Conservation (phyloP, 2,797 vertebrate species). For the Catamblyrhynchus diadema region DNA sequence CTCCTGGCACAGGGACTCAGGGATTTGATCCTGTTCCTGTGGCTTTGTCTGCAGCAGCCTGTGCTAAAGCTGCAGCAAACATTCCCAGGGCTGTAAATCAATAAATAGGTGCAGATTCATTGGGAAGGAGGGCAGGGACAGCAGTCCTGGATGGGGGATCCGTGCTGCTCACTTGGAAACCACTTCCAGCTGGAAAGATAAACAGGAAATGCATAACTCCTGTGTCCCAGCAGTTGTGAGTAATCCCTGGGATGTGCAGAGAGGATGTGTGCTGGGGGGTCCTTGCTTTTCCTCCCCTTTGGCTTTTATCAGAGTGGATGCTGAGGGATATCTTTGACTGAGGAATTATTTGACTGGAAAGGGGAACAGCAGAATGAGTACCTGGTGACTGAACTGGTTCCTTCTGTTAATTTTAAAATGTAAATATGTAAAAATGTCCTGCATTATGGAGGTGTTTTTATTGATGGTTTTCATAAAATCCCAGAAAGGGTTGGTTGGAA, state of each 20-base stretch:
- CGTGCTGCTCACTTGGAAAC: not conserved
- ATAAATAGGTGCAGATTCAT: not conserved
- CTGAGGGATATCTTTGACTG: accelerated
- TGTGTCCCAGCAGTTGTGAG: not conserved
- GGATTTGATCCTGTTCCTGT: not conserved
- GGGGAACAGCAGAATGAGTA: not conserved
- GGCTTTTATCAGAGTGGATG: not conserved
- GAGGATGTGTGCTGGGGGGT: not conserved
- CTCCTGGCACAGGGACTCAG: not conserved
- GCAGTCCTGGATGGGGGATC: not conserved
- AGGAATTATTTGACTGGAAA: not conserved
- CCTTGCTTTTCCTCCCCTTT: not conserved
- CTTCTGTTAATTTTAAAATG: not conserved
- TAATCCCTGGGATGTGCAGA: not conserved
- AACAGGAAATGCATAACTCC: constrained; percentile 61
- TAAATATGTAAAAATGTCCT: not conserved
- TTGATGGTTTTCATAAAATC: not conserved
- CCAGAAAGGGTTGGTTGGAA: not conserved
- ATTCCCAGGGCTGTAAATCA: not conserved
- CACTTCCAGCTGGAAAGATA: constrained; percentile 4
- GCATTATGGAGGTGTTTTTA: not conserved
- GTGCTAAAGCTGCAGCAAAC: not conserved
- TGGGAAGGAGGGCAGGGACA: not conserved
- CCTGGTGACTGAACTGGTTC: not conserved
- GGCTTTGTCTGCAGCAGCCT: not conserved